These are phyloP conservation scores for Lycaena phlaeas DNA, from an alignment of 2,888 invertebrate genomes.

Conservation along the genomic window DNA sequence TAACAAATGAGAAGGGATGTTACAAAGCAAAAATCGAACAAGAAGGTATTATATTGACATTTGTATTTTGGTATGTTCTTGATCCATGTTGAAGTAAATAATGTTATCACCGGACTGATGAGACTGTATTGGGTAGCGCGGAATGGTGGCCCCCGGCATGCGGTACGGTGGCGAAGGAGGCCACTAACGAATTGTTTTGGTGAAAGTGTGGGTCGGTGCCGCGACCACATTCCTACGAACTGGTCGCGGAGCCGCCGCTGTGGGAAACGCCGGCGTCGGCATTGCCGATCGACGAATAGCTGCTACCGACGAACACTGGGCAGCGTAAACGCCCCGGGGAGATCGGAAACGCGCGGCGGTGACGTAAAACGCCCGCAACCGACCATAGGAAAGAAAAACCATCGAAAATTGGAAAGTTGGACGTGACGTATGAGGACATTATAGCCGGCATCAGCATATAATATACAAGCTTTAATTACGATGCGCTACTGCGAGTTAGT, in stretches of 20 bases:
- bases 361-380: too few relatives aligned
- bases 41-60: background rate
- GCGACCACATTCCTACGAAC: constrained; percentile 71
- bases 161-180: constrained; percentile 68
- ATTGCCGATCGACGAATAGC: constrained; percentile 45
- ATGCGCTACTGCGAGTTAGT: background rate
- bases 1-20: too few relatives aligned
- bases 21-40: too few relatives aligned
- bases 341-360: background rate
- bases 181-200: constrained; percentile 73
- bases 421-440: constrained; percentile 1
- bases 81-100: background rate
- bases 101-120: constrained; percentile 1
- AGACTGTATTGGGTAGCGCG: constrained; percentile 32
- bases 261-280: constrained; percentile 70
- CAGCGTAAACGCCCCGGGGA: background rate
- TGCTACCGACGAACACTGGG: constrained; percentile 35
- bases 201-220: constrained; percentile 71
- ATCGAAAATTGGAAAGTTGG: constrained; percentile 1
- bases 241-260: constrained; percentile 69
- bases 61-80: background rate
- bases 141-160: constrained; percentile 36
- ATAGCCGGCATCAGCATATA: too few relatives aligned
- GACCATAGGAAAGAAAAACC: background rate
- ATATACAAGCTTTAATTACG: too few relatives aligned